Base-by-base conservation (phyloP, 1,140 invertebrate species). In the Chlorops oryzae region DNA sequence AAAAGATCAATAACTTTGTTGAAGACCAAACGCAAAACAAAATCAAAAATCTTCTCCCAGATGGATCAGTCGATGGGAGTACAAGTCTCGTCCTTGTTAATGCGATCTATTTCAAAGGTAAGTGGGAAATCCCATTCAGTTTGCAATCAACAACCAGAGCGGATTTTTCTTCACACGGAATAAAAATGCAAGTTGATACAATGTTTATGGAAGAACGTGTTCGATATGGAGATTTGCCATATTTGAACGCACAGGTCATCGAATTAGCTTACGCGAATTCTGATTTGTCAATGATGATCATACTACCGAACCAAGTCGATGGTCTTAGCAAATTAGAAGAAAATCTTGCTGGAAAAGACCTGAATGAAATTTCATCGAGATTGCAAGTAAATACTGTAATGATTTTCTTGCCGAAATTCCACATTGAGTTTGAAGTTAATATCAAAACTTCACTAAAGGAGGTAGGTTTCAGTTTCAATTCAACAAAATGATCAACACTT, bases 371-470 rank as follows among this genome's bases (percentile, higher is more conserved):
- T 27, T 64, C 1, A 46, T 62, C 21, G 6, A 21, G 15, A 1
- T 61, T 58, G 35, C 59, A 63, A 0, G 4, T 41, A 6, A 37
- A 57, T 2, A 56, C 59, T 12, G 73, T 83, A 6, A 52, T 73
- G 2, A 52, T 86, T 1, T 68, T 55, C 2, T 35, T 87, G 37
- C 84, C 84, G 2, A 79, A 77, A 57, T 84, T 86, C 57, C 75
- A 75, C 52, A 74, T 83, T 7, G 77, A 81, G 62, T 75, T 65
- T 22, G 64, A 62, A 34, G 21, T 78, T 78, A 53, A 62, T 28
- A 17, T 47, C 17, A 43, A 45, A 21, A 37, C 10, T 25, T 13
- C 25, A 15, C 27, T 51, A 2, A 21, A 23, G 15, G 32, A 79
- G 68, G 50, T 82, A 62, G 80, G 80, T 6, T 68, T 84, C 50